Percentiles rank a stretch among this genome's conserved stretches.
These are phyloP conservation scores for Oreocharis arfaki DNA, from an alignment of 2,113 vertebrate genomes.

Conservation along the genomic window DNA sequence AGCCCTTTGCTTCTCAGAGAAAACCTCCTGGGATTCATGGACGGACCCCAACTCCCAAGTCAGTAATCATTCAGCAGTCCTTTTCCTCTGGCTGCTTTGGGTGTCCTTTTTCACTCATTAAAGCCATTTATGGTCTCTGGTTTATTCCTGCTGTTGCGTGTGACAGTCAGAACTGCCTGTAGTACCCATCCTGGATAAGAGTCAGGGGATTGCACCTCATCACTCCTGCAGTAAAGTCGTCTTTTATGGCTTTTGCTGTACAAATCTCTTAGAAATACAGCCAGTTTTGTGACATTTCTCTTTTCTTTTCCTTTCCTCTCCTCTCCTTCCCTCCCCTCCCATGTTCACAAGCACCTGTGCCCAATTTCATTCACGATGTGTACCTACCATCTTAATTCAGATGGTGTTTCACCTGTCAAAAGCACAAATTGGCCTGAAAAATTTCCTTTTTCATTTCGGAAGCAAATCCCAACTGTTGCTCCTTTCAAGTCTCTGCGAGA, in stretches of 20 bases:
- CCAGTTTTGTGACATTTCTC: neutral
- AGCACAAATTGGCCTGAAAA: neutral
- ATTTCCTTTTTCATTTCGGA: neutral
- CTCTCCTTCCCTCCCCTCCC: neutral
- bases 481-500: neutral
- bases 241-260: neutral
- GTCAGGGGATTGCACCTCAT: neutral
- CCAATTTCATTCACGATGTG: neutral
- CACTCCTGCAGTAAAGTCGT: neutral
- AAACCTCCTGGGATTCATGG: neutral
- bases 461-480: neutral
- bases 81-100: neutral
- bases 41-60: neutral
- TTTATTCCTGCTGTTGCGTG: neutral
- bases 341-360: neutral
- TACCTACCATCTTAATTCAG: neutral
- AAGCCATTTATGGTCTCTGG: neutral
- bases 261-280: neutral
- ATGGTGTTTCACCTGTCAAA: neutral
- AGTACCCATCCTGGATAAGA: neutral
- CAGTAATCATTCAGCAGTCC: neutral
- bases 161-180: neutral
- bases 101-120: neutral
- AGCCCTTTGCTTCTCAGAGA: neutral
- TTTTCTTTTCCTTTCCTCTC: too few species aligned